phyloP scores from a whole-genome alignment of 2,888 invertebrate species.

The Clitarchus hookeri region DNA sequence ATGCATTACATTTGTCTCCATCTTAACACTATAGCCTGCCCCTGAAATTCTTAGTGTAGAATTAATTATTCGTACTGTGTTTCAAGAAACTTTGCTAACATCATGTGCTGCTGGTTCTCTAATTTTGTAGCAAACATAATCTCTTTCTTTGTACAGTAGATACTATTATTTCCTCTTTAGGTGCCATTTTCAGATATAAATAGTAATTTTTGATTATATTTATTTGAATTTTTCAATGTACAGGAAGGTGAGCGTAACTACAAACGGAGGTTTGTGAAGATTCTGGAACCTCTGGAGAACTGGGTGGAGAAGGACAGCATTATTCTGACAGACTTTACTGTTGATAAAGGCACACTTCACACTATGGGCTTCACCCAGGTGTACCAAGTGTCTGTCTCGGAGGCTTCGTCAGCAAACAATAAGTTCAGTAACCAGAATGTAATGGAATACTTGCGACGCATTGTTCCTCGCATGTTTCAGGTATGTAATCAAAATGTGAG shows the following conservation, averaged over 20 bases:
- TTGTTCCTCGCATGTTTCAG: slow-evolving; percentile 85
- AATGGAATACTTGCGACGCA: slow-evolving; percentile 84
- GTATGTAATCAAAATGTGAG: slow-evolving; percentile 42
- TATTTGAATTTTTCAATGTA: not conserved
- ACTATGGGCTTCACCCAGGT: slow-evolving; percentile 81
- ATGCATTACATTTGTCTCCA: too few species aligned
- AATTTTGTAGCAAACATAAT: not conserved
- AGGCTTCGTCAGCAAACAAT: slow-evolving; percentile 54
- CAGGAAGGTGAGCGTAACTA: slow-evolving; percentile 75
- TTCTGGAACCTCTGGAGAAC: slow-evolving; percentile 73
- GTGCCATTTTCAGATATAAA: not conserved
- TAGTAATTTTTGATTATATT: not conserved
- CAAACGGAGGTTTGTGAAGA: slow-evolving; percentile 80
- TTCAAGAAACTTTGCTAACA: too few species aligned
- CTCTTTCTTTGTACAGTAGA: not conserved
- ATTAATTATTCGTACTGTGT: too few species aligned
- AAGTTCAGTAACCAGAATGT: slow-evolving; percentile 72
- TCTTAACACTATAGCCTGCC: too few species aligned
- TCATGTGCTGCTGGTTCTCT: too few species aligned
- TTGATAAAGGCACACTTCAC: slow-evolving; percentile 77
- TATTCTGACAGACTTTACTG: slow-evolving; percentile 81
- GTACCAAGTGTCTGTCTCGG: slow-evolving; percentile 61
- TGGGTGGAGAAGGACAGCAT: slow-evolving; percentile 75
- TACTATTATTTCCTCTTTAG: not conserved
- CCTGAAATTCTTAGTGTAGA: too few species aligned